Conservation (phyloP, 2,113 vertebrate genomes). For the Arenaria interpres region DNA sequence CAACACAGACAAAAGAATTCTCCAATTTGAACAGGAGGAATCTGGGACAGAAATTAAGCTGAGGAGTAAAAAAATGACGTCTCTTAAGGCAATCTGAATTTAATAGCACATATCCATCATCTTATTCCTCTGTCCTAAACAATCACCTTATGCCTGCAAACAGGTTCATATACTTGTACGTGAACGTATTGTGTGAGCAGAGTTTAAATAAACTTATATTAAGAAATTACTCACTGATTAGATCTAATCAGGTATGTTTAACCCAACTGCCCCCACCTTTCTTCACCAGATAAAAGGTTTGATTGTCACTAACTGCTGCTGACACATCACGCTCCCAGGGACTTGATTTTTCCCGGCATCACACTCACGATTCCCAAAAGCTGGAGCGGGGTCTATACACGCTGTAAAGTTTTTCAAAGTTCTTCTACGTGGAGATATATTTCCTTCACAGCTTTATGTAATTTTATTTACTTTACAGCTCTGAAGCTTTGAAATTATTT, state of each 20-base stretch:
- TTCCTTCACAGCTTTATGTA: background rate
- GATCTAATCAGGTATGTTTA: background rate
- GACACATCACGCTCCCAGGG: background rate
- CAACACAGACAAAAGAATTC: background rate
- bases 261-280: background rate
- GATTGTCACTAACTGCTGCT: background rate
- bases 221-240: background rate
- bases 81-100: background rate
- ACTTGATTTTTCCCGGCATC: background rate
- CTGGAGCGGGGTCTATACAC: fast-evolving
- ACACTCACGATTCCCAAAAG: background rate
- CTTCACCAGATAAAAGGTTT: background rate
- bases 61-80: background rate
- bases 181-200: background rate
- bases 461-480: background rate
- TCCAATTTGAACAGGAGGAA: background rate
- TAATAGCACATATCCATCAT: background rate
- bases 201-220: background rate
- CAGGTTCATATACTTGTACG: background rate
- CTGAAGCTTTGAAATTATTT: background rate
- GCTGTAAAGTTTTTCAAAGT: background rate
- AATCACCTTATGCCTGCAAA: background rate
- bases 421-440: background rate
- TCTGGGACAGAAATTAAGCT: background rate
- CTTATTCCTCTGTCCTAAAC: background rate